Evolutionary conservation across 2,888 invertebrate genomes (phyloP).

Genomic region (Xestia rhomboidea): DNA sequence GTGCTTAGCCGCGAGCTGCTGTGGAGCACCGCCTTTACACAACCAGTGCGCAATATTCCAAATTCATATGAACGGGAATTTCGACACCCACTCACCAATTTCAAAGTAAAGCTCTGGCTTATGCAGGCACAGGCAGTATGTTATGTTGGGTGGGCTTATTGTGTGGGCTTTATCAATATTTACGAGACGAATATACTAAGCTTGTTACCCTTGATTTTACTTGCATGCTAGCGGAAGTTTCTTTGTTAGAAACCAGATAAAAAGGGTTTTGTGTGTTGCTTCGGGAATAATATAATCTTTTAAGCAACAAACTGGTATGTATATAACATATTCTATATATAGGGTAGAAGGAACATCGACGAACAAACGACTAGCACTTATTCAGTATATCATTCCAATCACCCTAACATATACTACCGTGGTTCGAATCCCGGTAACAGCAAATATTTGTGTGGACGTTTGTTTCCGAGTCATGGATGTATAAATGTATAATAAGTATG

Average conservation of each 20-base stretch:
- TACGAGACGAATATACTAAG: slow-evolving; percentile 11
- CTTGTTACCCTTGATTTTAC: not conserved
- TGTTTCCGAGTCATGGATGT: too few relatives aligned
- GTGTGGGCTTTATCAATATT: slow-evolving; percentile 30
- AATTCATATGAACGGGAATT: slow-evolving; percentile 18
- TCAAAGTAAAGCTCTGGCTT: slow-evolving; percentile 18
- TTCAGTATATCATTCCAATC: too few relatives aligned
- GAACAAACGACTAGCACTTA: too few relatives aligned
- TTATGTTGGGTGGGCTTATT: not conserved
- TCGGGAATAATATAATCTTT: not conserved
- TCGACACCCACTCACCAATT: slow-evolving; percentile 9
- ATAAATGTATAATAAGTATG: too few relatives aligned
- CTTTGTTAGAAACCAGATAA: not conserved
- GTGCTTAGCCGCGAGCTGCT: not conserved
- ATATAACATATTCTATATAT: too few relatives aligned
- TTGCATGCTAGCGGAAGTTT: not conserved
- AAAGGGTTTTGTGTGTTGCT: not conserved
- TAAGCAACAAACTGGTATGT: not conserved
- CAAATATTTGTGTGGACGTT: too few relatives aligned
- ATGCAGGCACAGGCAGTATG: not conserved
- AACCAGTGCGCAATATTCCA: not conserved
- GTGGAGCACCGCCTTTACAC: not conserved
- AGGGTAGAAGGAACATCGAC: too few relatives aligned
- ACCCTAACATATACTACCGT: too few relatives aligned
- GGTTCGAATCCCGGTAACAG: too few relatives aligned